Base-by-base conservation (phyloP, 2,888 invertebrate species). In the Mesorhabditis sp. region DNA sequence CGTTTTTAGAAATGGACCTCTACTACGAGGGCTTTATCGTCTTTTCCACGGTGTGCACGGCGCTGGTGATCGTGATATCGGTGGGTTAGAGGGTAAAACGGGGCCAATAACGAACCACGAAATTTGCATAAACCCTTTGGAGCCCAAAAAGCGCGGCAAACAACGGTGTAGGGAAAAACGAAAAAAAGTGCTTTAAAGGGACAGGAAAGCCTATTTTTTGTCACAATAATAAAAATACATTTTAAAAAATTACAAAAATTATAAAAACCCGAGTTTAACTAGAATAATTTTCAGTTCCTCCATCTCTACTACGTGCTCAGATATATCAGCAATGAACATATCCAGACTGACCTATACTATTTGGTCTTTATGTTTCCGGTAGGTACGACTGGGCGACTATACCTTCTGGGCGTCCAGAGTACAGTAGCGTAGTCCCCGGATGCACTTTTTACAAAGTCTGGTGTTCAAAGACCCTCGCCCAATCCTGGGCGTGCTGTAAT, bases 341-440 rank as follows among this genome's bases (percentile, higher is more conserved):
- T 84, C 45, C 82, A 81, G 43, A 78, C 79, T 10, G 84, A 84
- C 71, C 70, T 84, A 63, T 84, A 84, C 71, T 81, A 81, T 65
- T 68, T 84, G 44, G 78, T 84, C 5, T 80, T 83, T 65, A 81
- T 84, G 81, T 78, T 74, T 70, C 83, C 84, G 64, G 83, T 83
- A 44, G 75, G 77, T 74, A 67, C 43, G 43, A 66, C 6, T 5
- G 5, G 50, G 10, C n/a, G 65, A 15, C 10, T 62, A 6, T 15
- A 6, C n/a, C n/a, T n/a, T n/a, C n/a, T n/a, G n/a, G n/a, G n/a
- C n/a, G n/a, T 7, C 13, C n/a, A n/a, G n/a, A n/a, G n/a, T n/a
- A n/a, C n/a, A n/a, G n/a, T n/a, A n/a, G n/a, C n/a, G n/a, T n/a
- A n/a, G n/a, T n/a, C n/a, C n/a, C n/a, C n/a, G n/a, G n/a, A n/a